Conservation (phyloP, 2,113 vertebrate species). For the Paratilapia polleni region DNA sequence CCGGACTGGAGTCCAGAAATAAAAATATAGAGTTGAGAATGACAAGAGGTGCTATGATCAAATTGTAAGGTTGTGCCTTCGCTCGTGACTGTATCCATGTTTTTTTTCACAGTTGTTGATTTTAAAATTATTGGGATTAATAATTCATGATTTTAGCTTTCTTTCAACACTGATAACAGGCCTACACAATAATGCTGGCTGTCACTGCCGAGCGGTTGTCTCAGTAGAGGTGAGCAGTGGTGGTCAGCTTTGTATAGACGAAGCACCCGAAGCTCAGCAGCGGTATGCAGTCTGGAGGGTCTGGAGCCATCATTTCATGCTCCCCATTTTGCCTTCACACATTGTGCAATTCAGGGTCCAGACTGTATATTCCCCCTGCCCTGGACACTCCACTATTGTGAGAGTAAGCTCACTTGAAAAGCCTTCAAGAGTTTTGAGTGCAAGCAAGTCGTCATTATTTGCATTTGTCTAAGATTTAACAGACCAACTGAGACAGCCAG, state of each 20-base stretch:
- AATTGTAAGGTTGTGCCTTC: not conserved
- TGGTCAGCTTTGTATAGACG: conserved; percentile 34
- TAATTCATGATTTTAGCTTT: not conserved
- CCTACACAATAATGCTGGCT: not conserved
- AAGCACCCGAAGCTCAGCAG: conserved; percentile 30
- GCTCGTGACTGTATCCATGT: not conserved
- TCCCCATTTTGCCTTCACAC: conserved; percentile 76
- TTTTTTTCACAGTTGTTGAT: not conserved
- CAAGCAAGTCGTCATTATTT: conserved; percentile 87
- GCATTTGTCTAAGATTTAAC: conserved; percentile 87
- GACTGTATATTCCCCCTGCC: conserved; percentile 80
- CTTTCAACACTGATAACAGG: not conserved
- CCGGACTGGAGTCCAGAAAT: not conserved
- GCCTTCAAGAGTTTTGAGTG: conserved; percentile 81
- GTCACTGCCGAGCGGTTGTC: not conserved
- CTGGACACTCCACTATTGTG: conserved; percentile 83
- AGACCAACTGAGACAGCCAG: conserved; percentile 85
- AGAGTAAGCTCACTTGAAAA: conserved; percentile 84
- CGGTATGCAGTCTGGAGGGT: conserved; percentile 36
- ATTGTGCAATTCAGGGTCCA: conserved; percentile 68
- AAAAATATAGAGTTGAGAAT: not conserved
- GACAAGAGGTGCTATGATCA: not conserved
- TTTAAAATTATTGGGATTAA: not conserved
- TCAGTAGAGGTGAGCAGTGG: not conserved
- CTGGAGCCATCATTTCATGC: conserved; percentile 45